Percentiles rank a stretch among this genome's conserved stretches.
These are phyloP conservation scores for Anarrhichthys ocellatus DNA, from an alignment of 2,113 vertebrate species.

Conservation along the genomic window DNA sequence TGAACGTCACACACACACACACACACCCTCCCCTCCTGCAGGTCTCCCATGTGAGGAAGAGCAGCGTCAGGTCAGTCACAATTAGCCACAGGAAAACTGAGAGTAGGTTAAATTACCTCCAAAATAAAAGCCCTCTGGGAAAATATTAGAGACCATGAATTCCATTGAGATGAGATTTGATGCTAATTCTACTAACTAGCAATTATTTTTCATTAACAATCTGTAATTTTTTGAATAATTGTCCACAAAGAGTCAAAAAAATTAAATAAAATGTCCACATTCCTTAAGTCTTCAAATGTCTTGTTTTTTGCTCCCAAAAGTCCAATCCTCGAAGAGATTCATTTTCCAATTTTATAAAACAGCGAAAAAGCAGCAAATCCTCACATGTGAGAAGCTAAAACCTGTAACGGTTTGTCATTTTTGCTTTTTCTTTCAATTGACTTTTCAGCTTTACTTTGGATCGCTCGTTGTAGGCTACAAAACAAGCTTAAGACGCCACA, in stretches of 20 bases:
- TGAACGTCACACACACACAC: constrained; percentile 74
- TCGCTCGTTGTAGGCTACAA: not conserved
- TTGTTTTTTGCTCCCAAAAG: not conserved
- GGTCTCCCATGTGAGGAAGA: constrained; percentile 79
- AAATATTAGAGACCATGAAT: not conserved
- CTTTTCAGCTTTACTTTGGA: not conserved
- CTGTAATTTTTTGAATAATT: not conserved
- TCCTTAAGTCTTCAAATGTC: not conserved
- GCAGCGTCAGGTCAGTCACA: constrained; percentile 39
- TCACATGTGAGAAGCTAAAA: not conserved
- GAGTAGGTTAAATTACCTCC: constrained; percentile 42
- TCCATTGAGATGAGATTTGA: not conserved
- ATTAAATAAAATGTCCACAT: not conserved
- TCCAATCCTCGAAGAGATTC: not conserved
- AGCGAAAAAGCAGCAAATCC: not conserved
- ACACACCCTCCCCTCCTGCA: constrained; percentile 37
- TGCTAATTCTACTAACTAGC: not conserved
- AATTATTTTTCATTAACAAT: not conserved
- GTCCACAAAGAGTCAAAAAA: not conserved
- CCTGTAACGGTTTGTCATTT: not conserved
- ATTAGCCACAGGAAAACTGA: constrained; percentile 40
- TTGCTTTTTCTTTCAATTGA: not conserved
- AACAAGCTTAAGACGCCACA: not conserved
- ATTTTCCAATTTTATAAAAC: not conserved
- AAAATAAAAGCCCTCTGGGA: constrained; percentile 56